Base-by-base conservation (phyloP, 2,888 invertebrate species). In the Tillus elongatus region DNA sequence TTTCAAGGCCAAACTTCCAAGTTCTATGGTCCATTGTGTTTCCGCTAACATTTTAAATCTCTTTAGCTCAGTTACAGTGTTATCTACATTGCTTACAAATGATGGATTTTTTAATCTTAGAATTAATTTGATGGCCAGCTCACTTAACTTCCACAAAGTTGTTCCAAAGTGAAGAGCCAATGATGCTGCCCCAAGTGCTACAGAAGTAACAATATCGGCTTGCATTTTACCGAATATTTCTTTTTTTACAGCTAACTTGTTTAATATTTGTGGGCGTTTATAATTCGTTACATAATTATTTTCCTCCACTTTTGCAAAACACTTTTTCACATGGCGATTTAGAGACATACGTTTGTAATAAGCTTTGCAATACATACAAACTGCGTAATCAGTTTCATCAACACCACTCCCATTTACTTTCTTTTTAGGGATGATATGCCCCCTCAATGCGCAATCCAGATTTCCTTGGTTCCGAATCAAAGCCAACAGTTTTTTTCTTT, bases 1-100 rank as follows among this genome's bases (percentile, higher is more conserved):
- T 36, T 44, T 40, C 29, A 42, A 9, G 6, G 45, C 41, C 15
- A 43, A 14, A 15, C 46, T 42, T 13, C n/a, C 39, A 14, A 47
- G 26, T 36, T 46, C 46, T 11, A 19, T 38, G 12, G 35, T 33
- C 44, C 42, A 48, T 24, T 46, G 36, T 9, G 35, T 34, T 3
- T 32, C 31, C 3, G 42, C 35, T 14, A 44, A 15, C 10, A 39
- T 39, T 33, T 36, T 37, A 34, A 44, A 41, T 10, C 37, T 15
- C 13, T 19, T n/a, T 19, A 19, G 24, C n/a, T 19, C 24, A 6
- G 24, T 19, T 19, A 19, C 6, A n/a, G 24, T 19, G 6, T 19
- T 6, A 19, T 19, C n/a, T 6, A 19, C n/a, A n/a, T 19, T 30
- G 6, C n/a, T 6, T n/a, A 19, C 6, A 19, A 8, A 19, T 19